phyloP scores from a whole-genome alignment of 2,888 invertebrate species.

The Gortyna flavago region DNA sequence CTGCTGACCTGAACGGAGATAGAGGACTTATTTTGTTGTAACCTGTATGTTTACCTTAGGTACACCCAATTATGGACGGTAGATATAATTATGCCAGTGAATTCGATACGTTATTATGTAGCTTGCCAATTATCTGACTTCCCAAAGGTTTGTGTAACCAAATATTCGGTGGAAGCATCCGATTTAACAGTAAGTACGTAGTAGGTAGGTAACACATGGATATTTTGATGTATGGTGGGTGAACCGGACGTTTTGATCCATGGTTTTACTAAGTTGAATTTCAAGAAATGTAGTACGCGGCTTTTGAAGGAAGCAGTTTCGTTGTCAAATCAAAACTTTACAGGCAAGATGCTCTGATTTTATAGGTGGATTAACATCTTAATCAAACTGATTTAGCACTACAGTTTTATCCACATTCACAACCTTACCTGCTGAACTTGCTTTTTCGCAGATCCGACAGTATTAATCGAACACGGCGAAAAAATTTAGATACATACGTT shows the following conservation, averaged over 20 bases:
- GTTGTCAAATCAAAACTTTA: not conserved
- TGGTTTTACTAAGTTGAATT: not conserved
- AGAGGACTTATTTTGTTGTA: not conserved
- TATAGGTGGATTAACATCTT: not conserved
- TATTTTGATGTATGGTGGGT: not conserved
- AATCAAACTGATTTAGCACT: not conserved
- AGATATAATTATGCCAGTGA: constrained; percentile 18
- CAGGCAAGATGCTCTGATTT: not conserved
- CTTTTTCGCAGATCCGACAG: not conserved
- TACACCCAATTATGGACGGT: constrained; percentile 9
- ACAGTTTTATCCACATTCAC: not conserved
- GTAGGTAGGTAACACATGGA: no score
- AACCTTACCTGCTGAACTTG: not conserved
- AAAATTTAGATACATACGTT: not conserved
- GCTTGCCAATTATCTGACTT: constrained; percentile 22
- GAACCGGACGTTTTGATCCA: not conserved
- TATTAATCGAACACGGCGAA: not conserved
- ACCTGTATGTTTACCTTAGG: constrained; percentile 7
- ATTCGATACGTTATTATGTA: constrained; percentile 22
- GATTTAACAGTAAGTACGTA: not conserved
- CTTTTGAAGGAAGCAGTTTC: not conserved
- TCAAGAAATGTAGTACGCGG: not conserved
- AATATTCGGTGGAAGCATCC: constrained; percentile 8
- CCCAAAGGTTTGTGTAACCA: constrained; percentile 18
- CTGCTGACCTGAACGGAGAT: not conserved